phyloP scores from a whole-genome alignment of 1,140 invertebrate species.

The Adoxophyes honmai region DNA sequence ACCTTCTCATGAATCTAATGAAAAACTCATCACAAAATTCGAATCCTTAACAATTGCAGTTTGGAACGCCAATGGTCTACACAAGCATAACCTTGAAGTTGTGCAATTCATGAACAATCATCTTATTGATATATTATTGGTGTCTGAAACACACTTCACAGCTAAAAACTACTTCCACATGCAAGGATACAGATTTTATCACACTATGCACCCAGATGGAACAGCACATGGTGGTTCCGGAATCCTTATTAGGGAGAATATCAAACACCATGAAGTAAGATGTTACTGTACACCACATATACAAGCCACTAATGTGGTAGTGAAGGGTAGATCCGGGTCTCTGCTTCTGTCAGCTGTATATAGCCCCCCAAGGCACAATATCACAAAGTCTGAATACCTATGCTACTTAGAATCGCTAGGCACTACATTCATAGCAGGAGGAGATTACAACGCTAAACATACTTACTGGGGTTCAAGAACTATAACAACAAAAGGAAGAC shows the following conservation, averaged over 20 bases:
- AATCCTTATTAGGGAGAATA: constrained; percentile 19
- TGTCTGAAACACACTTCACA: constrained; percentile 29
- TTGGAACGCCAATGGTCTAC: too few species aligned
- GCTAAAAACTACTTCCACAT: constrained; percentile 18
- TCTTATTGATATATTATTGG: too few species aligned
- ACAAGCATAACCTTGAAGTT: constrained; percentile 25
- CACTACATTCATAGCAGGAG: not conserved
- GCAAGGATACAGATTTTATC: constrained; percentile 13
- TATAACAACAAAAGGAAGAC: not conserved
- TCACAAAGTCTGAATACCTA: constrained; percentile 6
- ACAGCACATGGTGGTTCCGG: constrained; percentile 22
- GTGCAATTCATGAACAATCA: too few species aligned
- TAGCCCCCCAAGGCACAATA: constrained; percentile 28
- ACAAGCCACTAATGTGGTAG: constrained; percentile 20
- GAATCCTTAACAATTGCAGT: too few species aligned
- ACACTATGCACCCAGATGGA: constrained; percentile 26
- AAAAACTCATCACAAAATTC: too few species aligned
- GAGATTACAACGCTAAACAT: not conserved
- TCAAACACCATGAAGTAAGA: constrained; percentile 21
- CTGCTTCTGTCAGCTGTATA: constrained; percentile 28
- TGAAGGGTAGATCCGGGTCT: constrained; percentile 17
- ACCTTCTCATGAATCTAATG: too few species aligned
- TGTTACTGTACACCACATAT: constrained; percentile 20
- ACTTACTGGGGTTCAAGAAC: not conserved
- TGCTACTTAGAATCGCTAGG: not conserved